A percentile compares a stretch with the other conserved stretches of the same genome.
Evolutionary conservation across 2,888 invertebrate species (phyloP).

Genomic region (Phalangium opilio): DNA sequence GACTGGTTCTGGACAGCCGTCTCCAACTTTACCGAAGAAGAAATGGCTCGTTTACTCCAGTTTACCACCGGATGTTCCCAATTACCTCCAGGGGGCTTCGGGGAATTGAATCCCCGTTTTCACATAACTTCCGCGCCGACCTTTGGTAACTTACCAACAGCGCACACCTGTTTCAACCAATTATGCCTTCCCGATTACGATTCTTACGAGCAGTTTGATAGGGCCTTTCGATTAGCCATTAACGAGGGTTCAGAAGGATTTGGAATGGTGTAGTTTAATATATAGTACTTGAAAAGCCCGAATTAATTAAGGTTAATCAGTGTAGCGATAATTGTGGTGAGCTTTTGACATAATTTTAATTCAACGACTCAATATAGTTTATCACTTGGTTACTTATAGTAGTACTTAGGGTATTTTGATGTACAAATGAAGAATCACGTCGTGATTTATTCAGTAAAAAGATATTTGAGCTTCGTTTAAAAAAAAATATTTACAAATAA

Average conservation of each 20-base stretch:
- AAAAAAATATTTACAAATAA: too few relatives aligned
- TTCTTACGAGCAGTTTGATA: slow-evolving; percentile 81
- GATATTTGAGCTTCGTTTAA: too few relatives aligned
- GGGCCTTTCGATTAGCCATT: slow-evolving; percentile 73
- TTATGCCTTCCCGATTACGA: slow-evolving; percentile 89
- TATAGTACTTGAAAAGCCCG: too few relatives aligned
- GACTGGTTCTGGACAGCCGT: slow-evolving; percentile 86
- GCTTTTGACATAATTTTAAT: too few relatives aligned
- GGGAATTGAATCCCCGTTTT: slow-evolving; percentile 75
- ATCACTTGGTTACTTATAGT: too few relatives aligned
- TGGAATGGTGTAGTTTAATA: slow-evolving; percentile 43
- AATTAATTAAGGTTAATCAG: too few relatives aligned
- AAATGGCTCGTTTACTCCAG: slow-evolving; percentile 79
- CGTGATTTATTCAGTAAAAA: too few relatives aligned
- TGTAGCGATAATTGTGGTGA: too few relatives aligned
- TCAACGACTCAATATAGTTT: too few relatives aligned
- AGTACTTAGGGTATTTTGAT: too few relatives aligned
- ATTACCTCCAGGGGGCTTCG: slow-evolving; percentile 77
- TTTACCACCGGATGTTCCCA: slow-evolving; percentile 60
- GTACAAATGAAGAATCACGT: too few relatives aligned
- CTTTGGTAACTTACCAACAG: slow-evolving; percentile 78
- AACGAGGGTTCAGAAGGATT: slow-evolving; percentile 93
- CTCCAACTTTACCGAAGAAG: slow-evolving; percentile 73
- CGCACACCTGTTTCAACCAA: slow-evolving; percentile 94
- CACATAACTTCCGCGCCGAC: slow-evolving; percentile 81